Evolutionary conservation across 2,888 invertebrate genomes (phyloP).

Genomic region (Drosophila anomalipes): DNA sequence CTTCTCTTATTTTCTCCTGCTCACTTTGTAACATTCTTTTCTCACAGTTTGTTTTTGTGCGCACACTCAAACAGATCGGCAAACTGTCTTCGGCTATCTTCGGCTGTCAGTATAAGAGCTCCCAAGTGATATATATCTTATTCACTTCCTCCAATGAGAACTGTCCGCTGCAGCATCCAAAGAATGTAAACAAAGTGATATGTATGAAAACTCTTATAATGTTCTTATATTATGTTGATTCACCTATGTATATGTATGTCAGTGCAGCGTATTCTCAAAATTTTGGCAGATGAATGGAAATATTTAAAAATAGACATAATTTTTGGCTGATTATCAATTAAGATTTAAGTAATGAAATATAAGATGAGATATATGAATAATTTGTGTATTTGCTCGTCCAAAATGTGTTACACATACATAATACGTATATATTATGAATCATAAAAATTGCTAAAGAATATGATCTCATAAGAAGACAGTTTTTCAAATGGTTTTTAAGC

Average conservation of each 20-base stretch:
- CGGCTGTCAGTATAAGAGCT: constrained; percentile 61
- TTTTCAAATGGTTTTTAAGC: not conserved
- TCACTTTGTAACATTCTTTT: not conserved
- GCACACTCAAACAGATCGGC: constrained; percentile 49
- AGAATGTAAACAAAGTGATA: constrained; percentile 64
- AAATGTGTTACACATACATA: constrained; percentile 3
- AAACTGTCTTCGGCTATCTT: constrained; percentile 28
- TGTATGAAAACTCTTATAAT: constrained; percentile 56
- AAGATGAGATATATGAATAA: constrained; percentile 58
- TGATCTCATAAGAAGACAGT: not conserved
- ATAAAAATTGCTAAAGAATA: constrained; percentile 3
- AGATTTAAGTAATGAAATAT: constrained; percentile 66
- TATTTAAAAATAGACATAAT: constrained; percentile 56
- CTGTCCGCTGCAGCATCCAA: not conserved
- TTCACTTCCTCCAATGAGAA: constrained; percentile 23
- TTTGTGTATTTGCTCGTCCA: constrained; percentile 3
- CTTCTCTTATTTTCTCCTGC: not conserved
- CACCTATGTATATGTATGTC: constrained; percentile 56
- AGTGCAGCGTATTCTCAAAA: constrained; percentile 46
- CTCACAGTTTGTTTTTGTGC: constrained; percentile 22
- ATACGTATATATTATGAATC: constrained; percentile 37
- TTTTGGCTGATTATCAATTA: constrained; percentile 66
- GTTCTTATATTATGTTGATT: constrained; percentile 11
- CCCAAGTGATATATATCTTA: not conserved
- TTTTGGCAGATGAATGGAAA: constrained; percentile 64